These are phyloP conservation scores for Gerris lacustris DNA, from an alignment of 2,888 invertebrate species.

Conservation along the genomic window DNA sequence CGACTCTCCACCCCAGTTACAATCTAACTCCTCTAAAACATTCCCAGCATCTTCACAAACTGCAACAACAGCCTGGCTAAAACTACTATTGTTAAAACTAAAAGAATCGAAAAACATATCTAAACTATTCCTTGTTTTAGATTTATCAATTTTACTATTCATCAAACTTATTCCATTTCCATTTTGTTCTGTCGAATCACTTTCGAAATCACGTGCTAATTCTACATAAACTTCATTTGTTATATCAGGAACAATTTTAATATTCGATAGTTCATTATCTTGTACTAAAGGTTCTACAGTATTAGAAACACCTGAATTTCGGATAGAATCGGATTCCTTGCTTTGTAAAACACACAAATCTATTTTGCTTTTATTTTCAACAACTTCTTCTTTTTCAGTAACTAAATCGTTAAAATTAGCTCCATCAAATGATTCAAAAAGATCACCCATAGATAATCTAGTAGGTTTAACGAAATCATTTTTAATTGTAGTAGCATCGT, in stretches of 20 bases:
- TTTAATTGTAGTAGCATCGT: no score
- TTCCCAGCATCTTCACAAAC: background rate
- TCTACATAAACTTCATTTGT: conserved; percentile 10
- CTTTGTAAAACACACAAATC: no score
- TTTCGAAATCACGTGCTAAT: background rate
- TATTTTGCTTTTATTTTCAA: no score
- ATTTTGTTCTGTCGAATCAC: background rate
- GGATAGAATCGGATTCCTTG: no score
- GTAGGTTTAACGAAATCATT: background rate
- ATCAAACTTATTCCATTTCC: background rate
- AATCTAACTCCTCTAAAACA: conserved; percentile 26
- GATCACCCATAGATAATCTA: background rate
- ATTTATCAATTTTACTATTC: background rate
- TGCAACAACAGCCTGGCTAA: conserved; percentile 13
- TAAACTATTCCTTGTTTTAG: conserved; percentile 19
- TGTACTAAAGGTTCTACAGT: no score
- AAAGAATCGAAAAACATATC: conserved; percentile 29
- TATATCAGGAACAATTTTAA: conserved; percentile 5
- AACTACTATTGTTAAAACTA: conserved; percentile 10
- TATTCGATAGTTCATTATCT: background rate
- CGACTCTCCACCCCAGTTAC: conserved; percentile 31
- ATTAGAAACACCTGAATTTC: no score
- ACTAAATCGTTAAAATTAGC: conserved; percentile 5
- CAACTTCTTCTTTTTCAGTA: background rate
- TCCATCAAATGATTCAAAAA: background rate